These are phyloP conservation scores for Pelobates cultripes DNA, from an alignment of 2,797 vertebrate genomes.

Conservation along the genomic window DNA sequence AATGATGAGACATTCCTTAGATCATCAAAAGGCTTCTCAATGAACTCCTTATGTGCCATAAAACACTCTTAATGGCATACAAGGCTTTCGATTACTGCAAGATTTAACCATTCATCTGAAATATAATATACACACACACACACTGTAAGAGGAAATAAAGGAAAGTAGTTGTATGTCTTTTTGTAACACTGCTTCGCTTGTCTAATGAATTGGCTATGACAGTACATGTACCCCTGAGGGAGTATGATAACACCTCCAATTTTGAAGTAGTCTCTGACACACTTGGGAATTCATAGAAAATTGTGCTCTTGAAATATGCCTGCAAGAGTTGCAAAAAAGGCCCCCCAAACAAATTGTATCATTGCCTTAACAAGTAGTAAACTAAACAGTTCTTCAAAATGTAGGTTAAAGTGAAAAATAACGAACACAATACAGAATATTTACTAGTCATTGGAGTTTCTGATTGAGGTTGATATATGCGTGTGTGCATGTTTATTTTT, in stretches of 20 bases:
- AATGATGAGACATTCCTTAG: neutral
- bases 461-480: too few relatives aligned
- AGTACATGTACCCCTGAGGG: conserved; percentile 18
- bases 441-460: too few relatives aligned
- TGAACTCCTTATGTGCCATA: neutral
- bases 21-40: neutral
- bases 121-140: neutral
- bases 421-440: neutral
- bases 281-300: conserved; percentile 22
- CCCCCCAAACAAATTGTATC: conserved; percentile 35
- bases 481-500: too few relatives aligned
- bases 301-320: conserved; percentile 28
- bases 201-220: conserved; percentile 44
- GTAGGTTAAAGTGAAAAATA: conserved; percentile 29
- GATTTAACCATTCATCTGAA: too few relatives aligned
- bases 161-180: neutral
- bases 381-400: conserved; percentile 16
- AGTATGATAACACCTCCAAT: conserved; percentile 19
- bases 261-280: conserved; percentile 9
- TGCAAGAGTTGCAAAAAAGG: conserved; percentile 6
- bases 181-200: neutral
- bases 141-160: neutral
- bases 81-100: too few relatives aligned
- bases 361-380: neutral
- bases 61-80: neutral